These are phyloP conservation scores for Rotaria magnacalcarata DNA, from an alignment of 2,888 invertebrate genomes.

Conservation along the genomic window DNA sequence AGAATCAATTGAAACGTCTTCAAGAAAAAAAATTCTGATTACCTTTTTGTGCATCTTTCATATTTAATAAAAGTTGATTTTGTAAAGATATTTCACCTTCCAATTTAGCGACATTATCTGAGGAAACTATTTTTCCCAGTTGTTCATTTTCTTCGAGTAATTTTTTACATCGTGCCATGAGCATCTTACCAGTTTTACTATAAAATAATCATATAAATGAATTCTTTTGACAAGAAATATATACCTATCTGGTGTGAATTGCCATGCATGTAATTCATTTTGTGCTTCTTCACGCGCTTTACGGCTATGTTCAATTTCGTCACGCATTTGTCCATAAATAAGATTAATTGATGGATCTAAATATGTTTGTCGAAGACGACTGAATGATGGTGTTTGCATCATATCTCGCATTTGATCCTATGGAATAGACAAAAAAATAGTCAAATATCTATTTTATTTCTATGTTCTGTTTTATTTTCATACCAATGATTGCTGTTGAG, in stretches of 20 bases:
- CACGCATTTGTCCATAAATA: slow-evolving; percentile 79
- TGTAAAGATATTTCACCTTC: slow-evolving; percentile 15
- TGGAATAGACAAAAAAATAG: not conserved
- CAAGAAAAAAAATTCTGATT: not conserved
- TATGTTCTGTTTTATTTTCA: not conserved
- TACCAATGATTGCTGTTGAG: slow-evolving; percentile 32
- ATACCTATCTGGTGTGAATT: slow-evolving; percentile 91
- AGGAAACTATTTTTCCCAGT: slow-evolving; percentile 31
- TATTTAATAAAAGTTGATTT: slow-evolving; percentile 7
- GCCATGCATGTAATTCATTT: slow-evolving; percentile 94
- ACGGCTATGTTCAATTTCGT: slow-evolving; percentile 80
- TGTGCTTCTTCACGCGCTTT: slow-evolving; percentile 90
- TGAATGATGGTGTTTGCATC: slow-evolving; percentile 15
- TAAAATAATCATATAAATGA: not conserved
- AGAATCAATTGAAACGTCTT: not conserved
- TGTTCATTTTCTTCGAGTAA: slow-evolving; percentile 36
- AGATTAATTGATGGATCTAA: slow-evolving; percentile 92
- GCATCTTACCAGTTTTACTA: slow-evolving; percentile 37
- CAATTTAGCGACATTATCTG: slow-evolving; percentile 22
- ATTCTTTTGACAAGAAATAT: not conserved
- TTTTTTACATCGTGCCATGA: slow-evolving; percentile 36
- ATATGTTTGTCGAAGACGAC: slow-evolving; percentile 73
- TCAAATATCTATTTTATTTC: no score
- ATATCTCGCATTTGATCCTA: slow-evolving; percentile 32
- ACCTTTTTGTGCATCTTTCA: slow-evolving; percentile 33